Percentiles rank a stretch among this genome's conserved stretches.
phyloP scores from a whole-genome alignment of 1,140 invertebrate species.

The Triops longicaudatus region DNA sequence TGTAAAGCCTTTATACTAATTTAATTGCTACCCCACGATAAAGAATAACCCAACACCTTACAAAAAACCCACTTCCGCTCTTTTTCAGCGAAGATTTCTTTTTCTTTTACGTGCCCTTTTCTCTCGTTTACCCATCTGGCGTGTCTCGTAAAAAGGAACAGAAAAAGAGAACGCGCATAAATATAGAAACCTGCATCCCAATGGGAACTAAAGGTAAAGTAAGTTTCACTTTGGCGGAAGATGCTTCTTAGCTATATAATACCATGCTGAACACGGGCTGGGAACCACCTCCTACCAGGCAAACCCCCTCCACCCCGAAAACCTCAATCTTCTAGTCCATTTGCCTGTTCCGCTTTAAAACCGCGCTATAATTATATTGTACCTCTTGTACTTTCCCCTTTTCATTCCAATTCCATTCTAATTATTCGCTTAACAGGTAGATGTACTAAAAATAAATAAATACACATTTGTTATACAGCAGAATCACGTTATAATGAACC shows the following conservation, averaged over 20 bases:
- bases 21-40: background rate
- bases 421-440: background rate
- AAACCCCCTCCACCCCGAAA: background rate
- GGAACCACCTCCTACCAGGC: background rate
- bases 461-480: no score
- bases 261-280: conserved; percentile 1
- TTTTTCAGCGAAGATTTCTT: background rate
- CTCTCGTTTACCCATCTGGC: background rate
- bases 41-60: background rate
- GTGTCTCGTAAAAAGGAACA: background rate
- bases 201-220: no score
- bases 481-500: no score
- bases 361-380: background rate
- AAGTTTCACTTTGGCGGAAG: background rate
- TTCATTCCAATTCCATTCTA: background rate
- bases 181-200: background rate
- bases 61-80: background rate
- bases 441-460: no score
- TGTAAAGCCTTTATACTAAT: background rate
- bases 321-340: background rate
- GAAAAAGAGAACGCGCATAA: background rate
- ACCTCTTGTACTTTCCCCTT: background rate
- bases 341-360: background rate
- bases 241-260: background rate
- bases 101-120: background rate